These are phyloP conservation scores for Melanotaenia parkinsoni DNA, from an alignment of 2,797 vertebrate genomes.

Conservation along the genomic window DNA sequence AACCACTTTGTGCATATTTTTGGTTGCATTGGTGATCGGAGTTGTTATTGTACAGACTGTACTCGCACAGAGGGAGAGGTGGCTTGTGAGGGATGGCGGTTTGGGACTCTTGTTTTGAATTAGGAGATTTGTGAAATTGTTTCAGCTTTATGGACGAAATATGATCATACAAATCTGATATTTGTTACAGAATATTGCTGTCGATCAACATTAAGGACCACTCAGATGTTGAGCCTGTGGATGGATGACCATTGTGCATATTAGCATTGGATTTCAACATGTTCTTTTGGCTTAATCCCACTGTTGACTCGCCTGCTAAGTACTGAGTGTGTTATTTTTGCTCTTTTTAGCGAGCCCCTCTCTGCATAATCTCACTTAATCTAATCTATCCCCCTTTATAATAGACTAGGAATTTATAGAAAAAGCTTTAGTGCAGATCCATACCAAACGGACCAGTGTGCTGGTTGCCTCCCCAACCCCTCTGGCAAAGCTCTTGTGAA, in stretches of 20 bases:
- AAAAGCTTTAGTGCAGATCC: slow-evolving; percentile 79
- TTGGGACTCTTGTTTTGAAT: slow-evolving; percentile 44
- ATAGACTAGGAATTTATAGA: slow-evolving; percentile 78
- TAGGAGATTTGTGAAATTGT: slow-evolving; percentile 45
- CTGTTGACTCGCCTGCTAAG: slow-evolving; percentile 81
- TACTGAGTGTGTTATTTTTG: slow-evolving; percentile 79
- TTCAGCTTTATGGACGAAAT: slow-evolving; percentile 22
- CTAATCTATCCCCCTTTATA: slow-evolving; percentile 81
- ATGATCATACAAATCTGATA: slow-evolving; percentile 14
- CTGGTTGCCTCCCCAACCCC: slow-evolving; percentile 62
- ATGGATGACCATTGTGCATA: slow-evolving; percentile 68
- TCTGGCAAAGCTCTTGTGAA: slow-evolving; percentile 79
- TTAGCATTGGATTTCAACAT: slow-evolving; percentile 75
- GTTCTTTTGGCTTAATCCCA: slow-evolving; percentile 75
- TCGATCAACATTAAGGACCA: slow-evolving; percentile 43
- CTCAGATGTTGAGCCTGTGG: slow-evolving; percentile 58
- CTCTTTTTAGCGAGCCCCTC: slow-evolving; percentile 79
- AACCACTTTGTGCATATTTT: slow-evolving; percentile 75
- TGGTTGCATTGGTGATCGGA: slow-evolving; percentile 70
- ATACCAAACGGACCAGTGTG: slow-evolving; percentile 71
- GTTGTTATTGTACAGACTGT: slow-evolving; percentile 72
- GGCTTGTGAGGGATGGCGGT: slow-evolving; percentile 23
- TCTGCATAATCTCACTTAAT: slow-evolving; percentile 84
- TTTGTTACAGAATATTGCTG: slow-evolving; percentile 14
- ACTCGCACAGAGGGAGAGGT: slow-evolving; percentile 16